Conservation (phyloP, 2,113 vertebrate genomes). For the Diadophis punctatus region DNA sequence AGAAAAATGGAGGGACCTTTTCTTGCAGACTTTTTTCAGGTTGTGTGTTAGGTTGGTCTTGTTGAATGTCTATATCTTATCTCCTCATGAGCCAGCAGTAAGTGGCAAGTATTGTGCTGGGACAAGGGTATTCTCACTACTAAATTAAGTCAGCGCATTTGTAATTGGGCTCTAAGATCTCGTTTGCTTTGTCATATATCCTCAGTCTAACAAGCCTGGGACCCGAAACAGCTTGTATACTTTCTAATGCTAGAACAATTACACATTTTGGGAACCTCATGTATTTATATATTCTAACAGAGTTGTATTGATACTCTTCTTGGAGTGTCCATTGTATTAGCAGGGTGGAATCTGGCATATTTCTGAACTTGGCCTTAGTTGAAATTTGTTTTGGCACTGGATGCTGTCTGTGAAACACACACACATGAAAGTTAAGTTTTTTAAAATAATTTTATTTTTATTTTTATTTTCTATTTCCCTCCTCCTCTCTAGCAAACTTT, state of each 20-base stretch:
- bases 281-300: background rate
- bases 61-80: background rate
- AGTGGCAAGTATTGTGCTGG: background rate
- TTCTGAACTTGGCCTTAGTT: background rate
- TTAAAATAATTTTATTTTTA: background rate
- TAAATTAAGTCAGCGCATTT: background rate
- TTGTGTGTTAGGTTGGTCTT: background rate
- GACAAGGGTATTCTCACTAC: background rate
- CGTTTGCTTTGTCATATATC: background rate
- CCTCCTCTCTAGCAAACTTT: background rate
- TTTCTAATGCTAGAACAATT: background rate
- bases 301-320: background rate
- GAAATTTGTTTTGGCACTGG: background rate
- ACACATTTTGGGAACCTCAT: background rate
- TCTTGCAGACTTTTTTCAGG: slow-evolving; percentile 6
- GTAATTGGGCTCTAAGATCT: background rate
- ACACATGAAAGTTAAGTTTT: background rate
- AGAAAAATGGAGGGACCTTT: background rate
- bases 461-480: background rate
- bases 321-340: background rate
- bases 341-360: background rate
- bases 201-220: background rate
- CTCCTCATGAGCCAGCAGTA: background rate
- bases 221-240: background rate
- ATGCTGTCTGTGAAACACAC: background rate